phyloP scores from a whole-genome alignment of 2,888 invertebrate genomes.

The Macroteleia sp. region DNA sequence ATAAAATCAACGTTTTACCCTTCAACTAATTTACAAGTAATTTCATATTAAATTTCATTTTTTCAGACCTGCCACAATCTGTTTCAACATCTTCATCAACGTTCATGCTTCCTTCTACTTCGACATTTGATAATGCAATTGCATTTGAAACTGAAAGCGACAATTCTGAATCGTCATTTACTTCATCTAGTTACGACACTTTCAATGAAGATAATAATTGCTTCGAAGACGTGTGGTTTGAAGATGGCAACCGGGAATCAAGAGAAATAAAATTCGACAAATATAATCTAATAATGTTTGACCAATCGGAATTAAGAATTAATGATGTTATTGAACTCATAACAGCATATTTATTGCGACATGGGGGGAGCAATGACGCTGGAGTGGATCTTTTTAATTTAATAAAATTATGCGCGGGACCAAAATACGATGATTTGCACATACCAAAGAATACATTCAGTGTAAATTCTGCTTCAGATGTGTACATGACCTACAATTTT shows the following conservation, averaged over 20 bases:
- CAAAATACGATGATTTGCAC: conserved; percentile 16
- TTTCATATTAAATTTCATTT: neutral
- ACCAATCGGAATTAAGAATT: neutral
- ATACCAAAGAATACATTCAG: conserved; percentile 27
- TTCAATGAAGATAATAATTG: neutral
- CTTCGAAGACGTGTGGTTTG: neutral
- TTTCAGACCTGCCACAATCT: neutral
- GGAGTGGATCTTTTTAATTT: conserved; percentile 18
- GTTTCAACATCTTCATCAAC: neutral
- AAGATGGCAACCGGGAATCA: neutral
- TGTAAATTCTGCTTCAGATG: conserved; percentile 4
- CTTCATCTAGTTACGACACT: neutral
- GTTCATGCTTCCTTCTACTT: no score
- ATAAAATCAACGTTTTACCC: no score
- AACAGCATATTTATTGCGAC: conserved; percentile 11
- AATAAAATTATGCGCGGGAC: conserved; percentile 32
- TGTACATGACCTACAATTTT: conserved; percentile 17
- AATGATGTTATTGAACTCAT: conserved; percentile 25
- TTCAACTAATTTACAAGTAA: no score
- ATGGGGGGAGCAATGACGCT: conserved; percentile 4
- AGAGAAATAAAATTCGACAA: neutral
- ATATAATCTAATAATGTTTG: conserved; percentile 13
- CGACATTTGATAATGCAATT: neutral
- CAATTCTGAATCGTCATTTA: neutral
- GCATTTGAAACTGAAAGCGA: neutral